These are phyloP conservation scores for Rhaphigaster nebulosa DNA, from an alignment of 2,888 invertebrate genomes.

Conservation along the genomic window DNA sequence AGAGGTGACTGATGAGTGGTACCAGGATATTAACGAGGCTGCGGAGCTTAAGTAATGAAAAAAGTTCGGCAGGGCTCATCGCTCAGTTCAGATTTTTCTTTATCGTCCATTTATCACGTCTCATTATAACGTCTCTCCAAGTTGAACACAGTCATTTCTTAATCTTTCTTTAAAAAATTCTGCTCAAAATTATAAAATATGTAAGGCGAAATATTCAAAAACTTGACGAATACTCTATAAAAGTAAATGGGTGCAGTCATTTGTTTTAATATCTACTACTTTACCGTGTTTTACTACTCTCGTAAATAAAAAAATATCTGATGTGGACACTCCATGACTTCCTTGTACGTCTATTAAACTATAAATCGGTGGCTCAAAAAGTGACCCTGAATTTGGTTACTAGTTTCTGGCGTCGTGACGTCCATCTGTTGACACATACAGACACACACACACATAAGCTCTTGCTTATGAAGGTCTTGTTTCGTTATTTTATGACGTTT, in stretches of 20 bases:
- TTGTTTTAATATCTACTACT: no score
- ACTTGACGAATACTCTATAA: background rate
- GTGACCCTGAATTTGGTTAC: no score
- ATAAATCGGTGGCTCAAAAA: no score
- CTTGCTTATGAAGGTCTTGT: no score
- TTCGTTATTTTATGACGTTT: no score
- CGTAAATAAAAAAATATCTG: no score
- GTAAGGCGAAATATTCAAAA: background rate
- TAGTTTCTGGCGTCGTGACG: no score
- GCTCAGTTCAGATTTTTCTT: constrained; percentile 17
- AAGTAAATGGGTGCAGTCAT: background rate
- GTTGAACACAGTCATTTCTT: background rate
- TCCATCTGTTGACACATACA: no score
- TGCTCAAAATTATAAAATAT: background rate
- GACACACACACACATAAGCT: no score
- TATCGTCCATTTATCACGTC: background rate
- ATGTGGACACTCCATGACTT: no score
- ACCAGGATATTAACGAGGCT: background rate
- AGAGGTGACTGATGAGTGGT: background rate
- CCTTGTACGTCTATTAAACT: no score
- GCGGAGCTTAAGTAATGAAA: constrained; percentile 1
- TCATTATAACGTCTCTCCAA: background rate
- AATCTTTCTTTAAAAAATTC: background rate
- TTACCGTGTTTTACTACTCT: no score
- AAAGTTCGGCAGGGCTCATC: constrained; percentile 3